phyloP scores from a whole-genome alignment of 1,140 invertebrate genomes.

The Dryas iulia region DNA sequence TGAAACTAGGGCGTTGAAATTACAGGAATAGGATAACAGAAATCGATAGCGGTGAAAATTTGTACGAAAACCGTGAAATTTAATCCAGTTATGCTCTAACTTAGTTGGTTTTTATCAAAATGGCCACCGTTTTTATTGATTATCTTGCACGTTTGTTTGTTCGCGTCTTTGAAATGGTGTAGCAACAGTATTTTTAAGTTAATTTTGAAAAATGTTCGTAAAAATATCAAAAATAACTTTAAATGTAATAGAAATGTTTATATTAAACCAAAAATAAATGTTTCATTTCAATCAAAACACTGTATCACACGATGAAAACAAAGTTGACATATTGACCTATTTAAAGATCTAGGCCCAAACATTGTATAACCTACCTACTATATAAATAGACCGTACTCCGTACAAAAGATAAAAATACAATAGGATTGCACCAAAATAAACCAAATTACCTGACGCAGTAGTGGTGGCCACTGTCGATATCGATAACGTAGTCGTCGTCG shows the following conservation, averaged over 20 bases:
- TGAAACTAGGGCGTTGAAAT: neutral
- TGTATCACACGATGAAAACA: neutral
- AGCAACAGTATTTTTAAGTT: neutral
- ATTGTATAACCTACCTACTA: neutral
- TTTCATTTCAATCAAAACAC: neutral
- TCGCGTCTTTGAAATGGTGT: neutral
- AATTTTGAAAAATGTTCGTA: neutral
- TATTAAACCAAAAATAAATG: neutral
- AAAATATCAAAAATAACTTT: neutral
- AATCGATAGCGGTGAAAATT: neutral
- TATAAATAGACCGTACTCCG: neutral
- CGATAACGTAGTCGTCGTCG: slow-evolving; percentile 44
- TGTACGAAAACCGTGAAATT: neutral
- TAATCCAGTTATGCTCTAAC: neutral
- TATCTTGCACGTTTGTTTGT: neutral
- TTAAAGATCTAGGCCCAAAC: slow-evolving; percentile 3
- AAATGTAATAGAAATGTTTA: neutral
- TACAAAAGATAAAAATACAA: slow-evolving; percentile 13
- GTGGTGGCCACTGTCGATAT: slow-evolving; percentile 60
- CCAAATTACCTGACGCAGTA: slow-evolving; percentile 71
- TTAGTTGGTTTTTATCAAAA: neutral
- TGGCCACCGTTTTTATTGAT: slow-evolving; percentile 4
- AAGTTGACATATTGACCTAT: slow-evolving; percentile 4
- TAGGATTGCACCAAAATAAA: slow-evolving; percentile 27
- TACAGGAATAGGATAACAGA: neutral